Evolutionary conservation across 2,113 vertebrate species (phyloP).

Genomic region (Merops nubicus): DNA sequence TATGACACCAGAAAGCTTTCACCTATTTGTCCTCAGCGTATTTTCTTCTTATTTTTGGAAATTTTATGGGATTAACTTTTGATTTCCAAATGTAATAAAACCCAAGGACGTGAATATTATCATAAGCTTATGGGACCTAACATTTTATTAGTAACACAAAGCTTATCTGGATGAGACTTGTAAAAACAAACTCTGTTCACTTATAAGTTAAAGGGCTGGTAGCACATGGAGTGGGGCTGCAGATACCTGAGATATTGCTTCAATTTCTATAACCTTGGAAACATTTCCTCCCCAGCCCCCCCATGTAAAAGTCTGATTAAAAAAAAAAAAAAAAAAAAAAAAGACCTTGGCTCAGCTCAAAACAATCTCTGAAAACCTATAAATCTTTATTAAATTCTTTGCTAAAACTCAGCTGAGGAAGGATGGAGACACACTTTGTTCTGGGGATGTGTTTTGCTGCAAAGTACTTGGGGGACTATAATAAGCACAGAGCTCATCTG

Average conservation of each 20-base stretch:
- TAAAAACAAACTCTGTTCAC: slow-evolving; percentile 16
- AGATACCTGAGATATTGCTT: slow-evolving; percentile 54
- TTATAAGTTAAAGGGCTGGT: not conserved
- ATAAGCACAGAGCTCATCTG: slow-evolving; percentile 1
- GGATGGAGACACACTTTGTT: slow-evolving; percentile 7
- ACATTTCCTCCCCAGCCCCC: not conserved
- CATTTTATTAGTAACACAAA: slow-evolving; percentile 35
- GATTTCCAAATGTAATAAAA: slow-evolving; percentile 26
- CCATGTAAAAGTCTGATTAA: slow-evolving; percentile 33
- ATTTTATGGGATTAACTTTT: slow-evolving; percentile 7
- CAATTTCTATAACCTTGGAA: slow-evolving; percentile 39
- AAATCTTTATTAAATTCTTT: slow-evolving; percentile 63
- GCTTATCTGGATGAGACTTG: slow-evolving; percentile 22
- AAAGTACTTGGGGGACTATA: not conserved
- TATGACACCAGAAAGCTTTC: not conserved
- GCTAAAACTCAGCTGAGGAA: slow-evolving; percentile 15
- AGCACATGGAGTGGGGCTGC: not conserved
- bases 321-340: not conserved
- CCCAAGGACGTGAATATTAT: not conserved
- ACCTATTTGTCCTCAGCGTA: not conserved
- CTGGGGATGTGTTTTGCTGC: not conserved
- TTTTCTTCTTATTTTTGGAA: not conserved
- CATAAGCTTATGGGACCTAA: slow-evolving; percentile 20
- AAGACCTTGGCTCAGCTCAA: slow-evolving; percentile 25
- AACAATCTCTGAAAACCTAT: slow-evolving; percentile 42